phyloP scores from a whole-genome alignment of 2,797 vertebrate species.

The Cryptoprocta ferox region DNA sequence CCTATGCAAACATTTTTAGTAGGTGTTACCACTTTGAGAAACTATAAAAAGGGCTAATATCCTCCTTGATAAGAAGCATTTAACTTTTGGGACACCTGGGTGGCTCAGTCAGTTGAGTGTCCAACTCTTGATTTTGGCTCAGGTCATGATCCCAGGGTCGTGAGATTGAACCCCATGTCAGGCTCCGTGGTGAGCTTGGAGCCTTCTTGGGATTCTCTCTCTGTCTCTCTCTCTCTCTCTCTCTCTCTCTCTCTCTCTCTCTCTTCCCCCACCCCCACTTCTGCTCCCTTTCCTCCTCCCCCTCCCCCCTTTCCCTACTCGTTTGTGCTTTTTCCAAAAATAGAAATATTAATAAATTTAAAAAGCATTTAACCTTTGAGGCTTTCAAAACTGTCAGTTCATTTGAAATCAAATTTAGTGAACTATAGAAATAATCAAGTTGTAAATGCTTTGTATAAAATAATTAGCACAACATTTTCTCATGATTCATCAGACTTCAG shows the following conservation, averaged over 20 bases:
- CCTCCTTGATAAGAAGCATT: neutral
- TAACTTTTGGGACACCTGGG: neutral
- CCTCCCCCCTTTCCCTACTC: too few species aligned
- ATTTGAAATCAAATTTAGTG: constrained; percentile 12
- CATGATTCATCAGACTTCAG: neutral
- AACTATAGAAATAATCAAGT: neutral
- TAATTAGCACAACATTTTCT: neutral
- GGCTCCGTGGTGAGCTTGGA: too few species aligned
- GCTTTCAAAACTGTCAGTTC: neutral
- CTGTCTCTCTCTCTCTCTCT: too few species aligned
- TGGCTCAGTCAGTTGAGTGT: too few species aligned
- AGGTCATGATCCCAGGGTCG: too few species aligned
- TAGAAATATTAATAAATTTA: neutral
- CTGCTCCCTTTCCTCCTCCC: too few species aligned
- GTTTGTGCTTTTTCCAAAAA: too few species aligned
- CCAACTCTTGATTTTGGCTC: too few species aligned
- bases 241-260: too few species aligned
- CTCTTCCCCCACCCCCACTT: too few species aligned
- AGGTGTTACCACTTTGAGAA: constrained; percentile 26
- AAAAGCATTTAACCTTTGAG: neutral
- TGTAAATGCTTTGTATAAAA: neutral
- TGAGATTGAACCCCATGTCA: too few species aligned
- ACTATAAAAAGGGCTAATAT: neutral
- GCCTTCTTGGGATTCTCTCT: too few species aligned
- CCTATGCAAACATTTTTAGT: neutral